Conservation (phyloP, 2,888 invertebrate genomes). For the Cactoblastis cactorum region DNA sequence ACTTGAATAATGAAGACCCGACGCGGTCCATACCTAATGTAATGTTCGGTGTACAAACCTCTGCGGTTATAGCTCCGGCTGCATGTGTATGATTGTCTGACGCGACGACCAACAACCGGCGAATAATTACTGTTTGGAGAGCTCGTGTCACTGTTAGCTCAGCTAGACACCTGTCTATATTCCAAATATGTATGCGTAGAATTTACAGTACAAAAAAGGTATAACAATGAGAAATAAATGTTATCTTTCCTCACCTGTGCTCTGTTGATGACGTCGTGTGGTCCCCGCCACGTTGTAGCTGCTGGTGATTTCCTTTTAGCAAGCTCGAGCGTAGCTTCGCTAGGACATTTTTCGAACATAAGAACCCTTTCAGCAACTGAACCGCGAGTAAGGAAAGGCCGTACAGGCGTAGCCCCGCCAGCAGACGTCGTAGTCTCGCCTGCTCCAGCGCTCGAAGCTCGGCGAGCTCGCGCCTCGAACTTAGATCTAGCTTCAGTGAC, state of each 20-base stretch:
- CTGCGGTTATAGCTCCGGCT: slow-evolving; percentile 16
- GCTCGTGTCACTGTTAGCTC: slow-evolving; percentile 20
- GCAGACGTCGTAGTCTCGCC: slow-evolving; percentile 51
- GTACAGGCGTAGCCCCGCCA: slow-evolving; percentile 79
- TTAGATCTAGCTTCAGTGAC: slow-evolving; percentile 75
- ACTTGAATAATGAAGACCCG: slow-evolving; percentile 39
- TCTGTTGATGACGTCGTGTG: slow-evolving; percentile 76
- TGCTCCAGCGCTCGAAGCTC: slow-evolving; percentile 68
- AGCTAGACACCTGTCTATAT: slow-evolving; percentile 8
- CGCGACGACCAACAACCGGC: slow-evolving; percentile 28
- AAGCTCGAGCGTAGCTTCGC: slow-evolving; percentile 84
- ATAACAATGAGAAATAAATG: not conserved
- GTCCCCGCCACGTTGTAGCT: slow-evolving; percentile 77
- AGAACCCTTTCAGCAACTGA: slow-evolving; percentile 94
- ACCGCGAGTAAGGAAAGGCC: slow-evolving; percentile 92
- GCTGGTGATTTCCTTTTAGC: slow-evolving; percentile 81
- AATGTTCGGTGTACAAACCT: slow-evolving; percentile 1
- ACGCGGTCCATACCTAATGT: slow-evolving; percentile 23
- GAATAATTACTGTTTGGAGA: slow-evolving; percentile 29
- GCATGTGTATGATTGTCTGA: slow-evolving; percentile 20
- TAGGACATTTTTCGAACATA: slow-evolving; percentile 94
- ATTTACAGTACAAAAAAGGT: not conserved
- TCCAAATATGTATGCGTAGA: not conserved
- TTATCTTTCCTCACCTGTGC: slow-evolving; percentile 59
- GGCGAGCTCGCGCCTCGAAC: slow-evolving; percentile 72